Percentiles rank a stretch among this genome's conserved stretches.
These are phyloP conservation scores for Helogale parvula DNA, from an alignment of 2,113 vertebrate genomes.

Conservation along the genomic window DNA sequence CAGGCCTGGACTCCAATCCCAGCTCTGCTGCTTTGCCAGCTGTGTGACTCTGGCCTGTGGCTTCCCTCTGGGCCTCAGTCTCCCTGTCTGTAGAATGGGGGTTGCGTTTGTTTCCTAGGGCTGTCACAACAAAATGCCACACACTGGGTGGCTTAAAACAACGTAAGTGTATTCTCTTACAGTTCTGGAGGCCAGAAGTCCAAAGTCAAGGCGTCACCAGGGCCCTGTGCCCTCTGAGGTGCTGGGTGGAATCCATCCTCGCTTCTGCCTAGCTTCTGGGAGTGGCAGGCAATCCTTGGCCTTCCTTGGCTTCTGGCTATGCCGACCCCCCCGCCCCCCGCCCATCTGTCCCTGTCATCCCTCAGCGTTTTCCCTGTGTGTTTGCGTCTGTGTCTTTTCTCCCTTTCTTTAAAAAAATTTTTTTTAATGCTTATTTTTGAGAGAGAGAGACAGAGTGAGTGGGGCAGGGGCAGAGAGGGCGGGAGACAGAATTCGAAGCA, in stretches of 20 bases:
- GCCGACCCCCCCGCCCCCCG: not conserved
- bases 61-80: not conserved
- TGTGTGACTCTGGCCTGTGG: not conserved
- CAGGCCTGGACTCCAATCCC: not conserved
- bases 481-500: no score
- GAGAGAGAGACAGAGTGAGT: no score
- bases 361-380: not conserved
- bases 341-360: not conserved
- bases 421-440: no score
- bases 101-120: not conserved
- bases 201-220: not conserved
- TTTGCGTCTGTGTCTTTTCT: not conserved
- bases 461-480: no score
- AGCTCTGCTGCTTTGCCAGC: not conserved
- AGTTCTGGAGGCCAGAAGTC: not conserved
- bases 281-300: not conserved
- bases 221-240: fast-evolving
- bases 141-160: not conserved
- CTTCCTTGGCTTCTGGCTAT: not conserved
- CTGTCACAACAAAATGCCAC: not conserved
- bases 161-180: not conserved
- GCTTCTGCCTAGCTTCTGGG: not conserved
- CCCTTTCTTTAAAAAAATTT: not conserved
- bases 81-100: not conserved
- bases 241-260: not conserved